These are phyloP conservation scores for Paratilapia polleni DNA, from an alignment of 2,113 vertebrate species.

Conservation along the genomic window DNA sequence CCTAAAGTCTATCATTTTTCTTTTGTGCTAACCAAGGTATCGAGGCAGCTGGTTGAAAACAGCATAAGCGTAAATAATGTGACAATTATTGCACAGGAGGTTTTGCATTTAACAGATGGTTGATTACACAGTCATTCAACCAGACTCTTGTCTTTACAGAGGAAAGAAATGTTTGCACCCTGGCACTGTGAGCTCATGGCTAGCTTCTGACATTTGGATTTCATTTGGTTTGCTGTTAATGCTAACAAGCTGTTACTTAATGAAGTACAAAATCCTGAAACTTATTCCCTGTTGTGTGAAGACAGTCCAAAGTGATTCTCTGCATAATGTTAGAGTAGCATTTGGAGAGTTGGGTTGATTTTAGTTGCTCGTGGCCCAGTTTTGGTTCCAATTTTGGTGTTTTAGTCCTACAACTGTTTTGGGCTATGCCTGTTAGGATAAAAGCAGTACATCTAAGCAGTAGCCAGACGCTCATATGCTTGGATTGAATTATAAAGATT, in stretches of 20 bases:
- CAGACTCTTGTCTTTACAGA: slow-evolving; percentile 16
- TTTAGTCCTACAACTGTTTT: neutral
- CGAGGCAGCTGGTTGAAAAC: neutral
- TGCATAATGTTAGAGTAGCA: neutral
- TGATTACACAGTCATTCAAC: neutral
- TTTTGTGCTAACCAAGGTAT: neutral
- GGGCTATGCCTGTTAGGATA: neutral
- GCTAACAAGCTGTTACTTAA: slow-evolving; percentile 26
- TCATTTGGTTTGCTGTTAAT: slow-evolving; percentile 35
- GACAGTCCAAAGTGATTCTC: neutral
- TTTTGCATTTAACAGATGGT: neutral
- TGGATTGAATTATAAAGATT: neutral
- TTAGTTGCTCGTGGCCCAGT: slow-evolving; percentile 7
- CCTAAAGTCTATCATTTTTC: neutral
- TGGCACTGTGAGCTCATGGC: slow-evolving; percentile 1
- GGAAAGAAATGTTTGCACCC: slow-evolving; percentile 7
- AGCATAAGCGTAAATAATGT: neutral
- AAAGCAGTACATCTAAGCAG: neutral
- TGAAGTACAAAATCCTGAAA: slow-evolving; percentile 28
- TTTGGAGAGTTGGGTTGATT: slow-evolving; percentile 15
- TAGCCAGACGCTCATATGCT: neutral
- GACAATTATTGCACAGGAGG: neutral
- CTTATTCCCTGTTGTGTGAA: slow-evolving; percentile 3
- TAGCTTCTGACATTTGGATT: slow-evolving; percentile 40
- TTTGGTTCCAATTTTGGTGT: slow-evolving; percentile 8